Conservation (phyloP, 1,140 invertebrate genomes). For the Drosophila grimshawi region DNA sequence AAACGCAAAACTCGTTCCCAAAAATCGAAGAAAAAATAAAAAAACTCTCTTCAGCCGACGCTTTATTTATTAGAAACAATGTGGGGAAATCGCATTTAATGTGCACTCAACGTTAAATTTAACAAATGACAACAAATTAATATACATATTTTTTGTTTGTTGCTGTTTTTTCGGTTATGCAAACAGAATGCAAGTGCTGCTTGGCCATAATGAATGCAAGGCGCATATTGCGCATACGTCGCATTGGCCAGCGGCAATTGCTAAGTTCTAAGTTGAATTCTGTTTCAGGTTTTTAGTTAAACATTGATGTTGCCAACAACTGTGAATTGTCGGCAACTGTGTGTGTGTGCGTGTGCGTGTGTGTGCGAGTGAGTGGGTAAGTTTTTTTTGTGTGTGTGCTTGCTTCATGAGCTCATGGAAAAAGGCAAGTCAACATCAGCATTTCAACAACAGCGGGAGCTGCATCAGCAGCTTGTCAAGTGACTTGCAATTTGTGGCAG, state of each 20-base stretch:
- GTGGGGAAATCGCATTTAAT: constrained; percentile 19
- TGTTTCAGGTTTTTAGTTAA: constrained; percentile 41
- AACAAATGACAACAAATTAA: constrained; percentile 70
- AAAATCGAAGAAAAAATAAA: too few relatives aligned
- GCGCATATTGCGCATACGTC: constrained; percentile 68
- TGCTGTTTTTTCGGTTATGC: constrained; percentile 26
- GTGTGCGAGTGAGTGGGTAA: constrained; percentile 12
- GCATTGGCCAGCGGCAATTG: constrained; percentile 35
- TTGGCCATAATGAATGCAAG: constrained; percentile 56
- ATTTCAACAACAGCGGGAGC: constrained; percentile 84
- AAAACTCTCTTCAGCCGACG: constrained; percentile 10
- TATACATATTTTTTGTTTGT: constrained; percentile 26
- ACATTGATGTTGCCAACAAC: constrained; percentile 32
- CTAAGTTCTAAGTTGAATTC: constrained; percentile 56
- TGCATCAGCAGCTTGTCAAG: constrained; percentile 84
- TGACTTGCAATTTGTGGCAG: constrained; percentile 83
- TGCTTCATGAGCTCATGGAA: constrained; percentile 66
- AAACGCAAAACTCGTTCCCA: constrained; percentile 25
- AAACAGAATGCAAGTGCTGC: constrained; percentile 30
- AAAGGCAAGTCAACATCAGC: constrained; percentile 84
- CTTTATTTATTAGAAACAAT: constrained; percentile 20
- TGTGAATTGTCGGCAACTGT: constrained; percentile 24
- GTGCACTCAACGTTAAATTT: constrained; percentile 34
- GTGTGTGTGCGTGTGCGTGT: constrained; percentile 20
- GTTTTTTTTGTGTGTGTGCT: constrained; percentile 39